Base-by-base conservation (phyloP, 1,140 invertebrate species). In the Geopemphigus sp. region DNA sequence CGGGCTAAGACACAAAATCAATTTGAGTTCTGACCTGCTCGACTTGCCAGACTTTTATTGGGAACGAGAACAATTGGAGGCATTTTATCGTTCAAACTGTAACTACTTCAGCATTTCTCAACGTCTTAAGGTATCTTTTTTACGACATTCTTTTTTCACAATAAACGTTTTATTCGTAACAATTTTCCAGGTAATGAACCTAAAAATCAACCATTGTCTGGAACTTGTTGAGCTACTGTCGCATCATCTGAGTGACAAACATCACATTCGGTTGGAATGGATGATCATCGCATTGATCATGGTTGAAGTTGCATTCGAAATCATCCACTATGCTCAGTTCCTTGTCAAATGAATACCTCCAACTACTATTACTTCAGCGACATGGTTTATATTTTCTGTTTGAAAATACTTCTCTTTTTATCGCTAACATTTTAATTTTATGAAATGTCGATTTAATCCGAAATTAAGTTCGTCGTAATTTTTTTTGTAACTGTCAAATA, bases 41-140 rank as follows among this genome's bases (percentile, higher is more conserved):
- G 96, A 98, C 85, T 95, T 93, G 0, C 96, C 97, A 0, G 97
- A 98, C 86, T 98, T 98, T 86, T 98, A 98, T 85, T 98, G 97
- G 96, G 96, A 98, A 83, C 89, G 94, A 72, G 94, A 97, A 83
- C 87, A 93, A 56, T 87, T 98, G 8, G 96, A 97, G 88, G 86
- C 84, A 0, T 85, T 98, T 0, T 98, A 96, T 84, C 88, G 90
- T 70, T 90, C 91, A 83, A 92, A 91, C 0, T 94, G 91, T 81
- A 88, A 89, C 26, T 93, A 97, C 87, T 93, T 98, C 82, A 93
- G 90, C 83, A 94, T 98, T 73, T 85, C 89, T 0, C 90, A 93
- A 83, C 88, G 96, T 78, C 97, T 95, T 32, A 92, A 88, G 85
- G 92, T 93, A 86, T 84, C 82, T 24, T 29, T 4, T 39, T 39